Percentiles rank a stretch among this genome's conserved stretches.
Evolutionary conservation across 2,888 invertebrate species (phyloP).

Genomic region (Autographa gamma): DNA sequence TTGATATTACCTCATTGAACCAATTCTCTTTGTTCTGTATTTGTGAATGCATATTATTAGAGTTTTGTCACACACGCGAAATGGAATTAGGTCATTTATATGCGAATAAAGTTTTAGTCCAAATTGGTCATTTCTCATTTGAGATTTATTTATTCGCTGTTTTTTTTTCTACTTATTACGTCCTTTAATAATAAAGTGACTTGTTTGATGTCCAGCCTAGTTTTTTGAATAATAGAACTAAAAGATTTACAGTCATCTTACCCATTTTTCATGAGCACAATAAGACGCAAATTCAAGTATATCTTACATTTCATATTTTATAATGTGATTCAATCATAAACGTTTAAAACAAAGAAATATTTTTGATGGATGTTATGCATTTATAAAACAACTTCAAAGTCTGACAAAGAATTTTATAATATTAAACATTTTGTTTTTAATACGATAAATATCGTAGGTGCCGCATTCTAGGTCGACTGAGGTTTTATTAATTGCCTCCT

Average conservation of each 20-base stretch:
- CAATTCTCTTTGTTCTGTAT: slow-evolving; percentile 20
- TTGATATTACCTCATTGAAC: slow-evolving; percentile 29
- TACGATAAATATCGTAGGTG: slow-evolving; percentile 24
- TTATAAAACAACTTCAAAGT: slow-evolving; percentile 19
- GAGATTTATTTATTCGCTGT: slow-evolving; percentile 13
- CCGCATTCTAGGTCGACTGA: slow-evolving; percentile 43
- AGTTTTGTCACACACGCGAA: slow-evolving; percentile 42
- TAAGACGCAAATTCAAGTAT: neutral
- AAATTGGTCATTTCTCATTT: slow-evolving; percentile 25
- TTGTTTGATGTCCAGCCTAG: slow-evolving; percentile 1
- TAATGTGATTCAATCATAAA: neutral
- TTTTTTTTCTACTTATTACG: slow-evolving; percentile 1
- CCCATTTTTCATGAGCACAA: neutral
- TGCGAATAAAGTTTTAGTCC: slow-evolving; percentile 28
- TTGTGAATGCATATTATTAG: slow-evolving; percentile 26
- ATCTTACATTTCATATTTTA: neutral
- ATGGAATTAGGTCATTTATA: slow-evolving; percentile 37
- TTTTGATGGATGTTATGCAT: neutral
- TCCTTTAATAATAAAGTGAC: neutral
- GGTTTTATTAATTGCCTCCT: slow-evolving; percentile 40
- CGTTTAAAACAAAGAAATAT: neutral
- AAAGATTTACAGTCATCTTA: neutral
- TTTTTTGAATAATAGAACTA: slow-evolving; percentile 1
- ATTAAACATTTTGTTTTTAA: slow-evolving; percentile 10
- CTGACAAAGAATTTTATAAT: slow-evolving; percentile 16